Percentiles rank a stretch among this genome's conserved stretches.
phyloP scores from a whole-genome alignment of 2,797 vertebrate genomes.

The Sebastes kiyomatsui region DNA sequence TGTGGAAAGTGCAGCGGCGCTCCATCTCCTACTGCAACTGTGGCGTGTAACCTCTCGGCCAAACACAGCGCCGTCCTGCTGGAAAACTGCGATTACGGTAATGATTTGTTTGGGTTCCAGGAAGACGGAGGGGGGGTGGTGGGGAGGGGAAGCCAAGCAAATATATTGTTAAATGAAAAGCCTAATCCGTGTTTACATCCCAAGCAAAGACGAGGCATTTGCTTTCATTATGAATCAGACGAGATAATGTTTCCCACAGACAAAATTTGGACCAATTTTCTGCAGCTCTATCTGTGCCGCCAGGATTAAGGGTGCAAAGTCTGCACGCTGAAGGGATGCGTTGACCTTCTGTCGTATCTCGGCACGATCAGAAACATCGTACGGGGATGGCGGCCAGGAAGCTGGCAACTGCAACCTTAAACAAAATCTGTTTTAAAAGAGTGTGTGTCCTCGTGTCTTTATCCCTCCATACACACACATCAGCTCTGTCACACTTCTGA shows the following conservation, averaged over 20 bases:
- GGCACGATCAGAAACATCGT: conserved; percentile 9
- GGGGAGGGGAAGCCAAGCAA: not conserved
- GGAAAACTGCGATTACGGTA: conserved; percentile 47
- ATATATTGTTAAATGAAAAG: conserved; percentile 40
- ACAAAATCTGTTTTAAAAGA: conserved; percentile 8
- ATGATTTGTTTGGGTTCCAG: conserved; percentile 75
- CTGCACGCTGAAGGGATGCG: not conserved
- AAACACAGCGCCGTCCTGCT: conserved; percentile 11
- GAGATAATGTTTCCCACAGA: conserved; percentile 63
- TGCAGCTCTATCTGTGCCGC: not conserved
- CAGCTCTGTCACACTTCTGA: conserved; percentile 30
- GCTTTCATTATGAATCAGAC: conserved; percentile 50
- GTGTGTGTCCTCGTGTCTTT: not conserved
- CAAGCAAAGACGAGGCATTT: conserved; percentile 21
- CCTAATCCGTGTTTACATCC: conserved; percentile 57
- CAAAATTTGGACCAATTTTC: not conserved
- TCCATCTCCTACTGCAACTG: conserved; percentile 24
- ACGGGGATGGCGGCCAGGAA: not conserved
- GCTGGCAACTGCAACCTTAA: conserved; percentile 26
- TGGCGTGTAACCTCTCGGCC: conserved; percentile 36
- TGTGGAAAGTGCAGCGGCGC: not conserved
- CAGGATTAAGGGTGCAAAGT: conserved; percentile 8
- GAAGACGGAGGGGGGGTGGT: not conserved
- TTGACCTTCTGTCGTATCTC: not conserved
- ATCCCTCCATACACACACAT: not conserved